Base-by-base conservation (phyloP, 2,797 vertebrate genomes). In the Coluber constrictor region DNA sequence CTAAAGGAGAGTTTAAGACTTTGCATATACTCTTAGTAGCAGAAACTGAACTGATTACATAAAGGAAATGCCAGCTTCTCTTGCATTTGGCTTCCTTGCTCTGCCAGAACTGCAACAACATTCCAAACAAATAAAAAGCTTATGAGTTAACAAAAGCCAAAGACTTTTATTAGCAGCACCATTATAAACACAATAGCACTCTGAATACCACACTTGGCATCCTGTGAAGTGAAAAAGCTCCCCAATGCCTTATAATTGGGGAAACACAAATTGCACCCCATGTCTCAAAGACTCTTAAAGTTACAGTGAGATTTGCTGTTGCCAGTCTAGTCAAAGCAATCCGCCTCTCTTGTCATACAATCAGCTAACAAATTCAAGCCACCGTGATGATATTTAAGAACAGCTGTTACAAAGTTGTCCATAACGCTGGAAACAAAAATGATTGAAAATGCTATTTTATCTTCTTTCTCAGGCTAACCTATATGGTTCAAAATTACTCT, bases 61-160 rank as follows among this genome's bases (percentile, higher is more conserved):
- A 86, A 66, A 56, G 59, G 13, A 47, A 83, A 43, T 93, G 89
- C 91, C 93, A 91, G 63, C 70, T 91, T 89, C 86, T 74, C 32
- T 89, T 83, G 87, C 37, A 89, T 47, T 56, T 89, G 18, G 70
- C 32, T 91, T 61, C 66, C 70, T 89, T 86, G 70, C 70, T 91
- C 87, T 89, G 93, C 90, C 87, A 93, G 51, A 54, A 57, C 25
- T 66, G 59, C 51, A 93, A 90, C 66, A 93, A 93, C 86, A 63
- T 86, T 89, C 87, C 32, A 93, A 93, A 93, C 93, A 89, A 89
- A 93, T 93, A 93, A 91, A 93, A 93, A 93, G 87, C 87, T 93
- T 93, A 91, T 8, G 90, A 91, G 70, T 93, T 93, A 93, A 86
- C 93, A 91, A 93, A 91, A 91, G 87, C 90, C 87, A 89, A 93